phyloP scores from a whole-genome alignment of 2,888 invertebrate species.

The Tenthredo distinguenda region DNA sequence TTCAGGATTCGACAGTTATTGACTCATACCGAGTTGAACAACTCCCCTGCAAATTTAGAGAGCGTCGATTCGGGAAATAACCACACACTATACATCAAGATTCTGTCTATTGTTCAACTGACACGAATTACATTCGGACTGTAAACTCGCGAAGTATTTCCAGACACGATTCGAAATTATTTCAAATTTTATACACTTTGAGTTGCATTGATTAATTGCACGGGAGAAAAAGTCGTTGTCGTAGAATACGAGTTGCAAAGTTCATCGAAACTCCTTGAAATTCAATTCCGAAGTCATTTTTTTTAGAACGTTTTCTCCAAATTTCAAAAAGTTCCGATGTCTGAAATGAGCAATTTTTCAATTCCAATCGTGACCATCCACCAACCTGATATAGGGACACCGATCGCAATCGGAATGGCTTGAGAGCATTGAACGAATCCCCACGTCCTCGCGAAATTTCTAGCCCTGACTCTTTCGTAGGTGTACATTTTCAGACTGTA shows the following conservation, averaged over 20 bases:
- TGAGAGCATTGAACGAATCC: slow-evolving; percentile 94
- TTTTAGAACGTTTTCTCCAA: too few species aligned
- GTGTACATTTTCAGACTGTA: slow-evolving; percentile 95
- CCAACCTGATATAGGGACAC: slow-evolving; percentile 90
- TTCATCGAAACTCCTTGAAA: too few species aligned
- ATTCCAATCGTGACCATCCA: background rate
- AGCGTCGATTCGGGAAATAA: background rate
- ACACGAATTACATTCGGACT: too few species aligned
- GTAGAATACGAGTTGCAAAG: too few species aligned
- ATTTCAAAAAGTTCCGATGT: too few species aligned
- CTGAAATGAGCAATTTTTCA: background rate
- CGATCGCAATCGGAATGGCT: slow-evolving; percentile 91
- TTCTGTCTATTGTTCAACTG: too few species aligned
- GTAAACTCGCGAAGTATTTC: too few species aligned
- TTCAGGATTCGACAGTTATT: slow-evolving; percentile 30
- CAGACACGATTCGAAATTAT: too few species aligned
- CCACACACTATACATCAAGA: background rate
- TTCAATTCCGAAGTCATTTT: too few species aligned
- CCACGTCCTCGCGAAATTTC: slow-evolving; percentile 94
- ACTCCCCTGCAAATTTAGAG: slow-evolving; percentile 2
- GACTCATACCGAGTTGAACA: background rate
- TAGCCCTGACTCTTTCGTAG: slow-evolving; percentile 90
- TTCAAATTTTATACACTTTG: too few species aligned
- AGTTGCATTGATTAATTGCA: too few species aligned
- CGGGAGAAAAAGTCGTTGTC: too few species aligned